A percentile compares a stretch with the other conserved stretches of the same genome.
Conservation (phyloP, 2,113 vertebrate genomes). For the Cephalopholis sonnerati region DNA sequence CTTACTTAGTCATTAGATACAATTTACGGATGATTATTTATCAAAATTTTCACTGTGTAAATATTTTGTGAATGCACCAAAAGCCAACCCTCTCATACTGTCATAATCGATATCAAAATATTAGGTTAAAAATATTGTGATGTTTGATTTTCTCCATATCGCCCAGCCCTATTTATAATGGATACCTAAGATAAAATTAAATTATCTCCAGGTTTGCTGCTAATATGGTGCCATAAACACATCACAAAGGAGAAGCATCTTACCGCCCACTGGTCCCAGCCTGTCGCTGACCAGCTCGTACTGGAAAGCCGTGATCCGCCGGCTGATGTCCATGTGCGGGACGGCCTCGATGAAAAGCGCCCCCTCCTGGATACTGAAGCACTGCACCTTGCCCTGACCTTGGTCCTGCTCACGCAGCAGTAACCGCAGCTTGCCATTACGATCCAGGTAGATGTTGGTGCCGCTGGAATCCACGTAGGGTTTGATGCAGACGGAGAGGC, state of each 20-base stretch:
- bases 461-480: conserved; percentile 90
- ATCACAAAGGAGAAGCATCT: conserved; percentile 51
- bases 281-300: conserved; percentile 91
- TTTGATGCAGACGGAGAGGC: conserved; percentile 95
- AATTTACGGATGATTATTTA: too few species aligned
- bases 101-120: too few species aligned
- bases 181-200: neutral
- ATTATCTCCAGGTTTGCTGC: neutral
- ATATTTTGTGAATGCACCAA: too few species aligned
- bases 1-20: too few species aligned
- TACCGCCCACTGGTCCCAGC: conserved; percentile 86
- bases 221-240: neutral
- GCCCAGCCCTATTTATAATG: neutral
- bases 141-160: too few species aligned
- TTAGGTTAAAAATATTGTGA: too few species aligned
- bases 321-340: conserved; percentile 93
- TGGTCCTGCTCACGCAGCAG: conserved; percentile 89
- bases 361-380: conserved; percentile 91
- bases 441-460: conserved; percentile 98
- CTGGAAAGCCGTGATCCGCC: conserved; percentile 94
- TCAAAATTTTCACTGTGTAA: too few species aligned
- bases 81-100: too few species aligned
- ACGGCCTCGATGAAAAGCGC: conserved; percentile 96
- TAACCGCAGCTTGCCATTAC: conserved; percentile 91
- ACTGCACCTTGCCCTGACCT: conserved; percentile 86